Conservation (phyloP, 2,113 vertebrate species). For the Nycticorax nycticorax region DNA sequence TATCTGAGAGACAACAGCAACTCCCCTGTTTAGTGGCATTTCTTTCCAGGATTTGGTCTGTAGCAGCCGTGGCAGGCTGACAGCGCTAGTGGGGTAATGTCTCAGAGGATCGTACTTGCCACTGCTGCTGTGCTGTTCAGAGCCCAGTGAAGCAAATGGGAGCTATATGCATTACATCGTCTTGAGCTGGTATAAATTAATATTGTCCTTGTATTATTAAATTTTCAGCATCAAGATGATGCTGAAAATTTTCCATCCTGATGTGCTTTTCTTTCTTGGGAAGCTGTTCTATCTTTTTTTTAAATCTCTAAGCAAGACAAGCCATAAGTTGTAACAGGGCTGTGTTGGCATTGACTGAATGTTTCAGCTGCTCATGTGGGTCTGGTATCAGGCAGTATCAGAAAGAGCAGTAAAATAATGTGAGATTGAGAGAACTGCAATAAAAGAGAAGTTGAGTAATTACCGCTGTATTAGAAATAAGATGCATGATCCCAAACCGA, state of each 20-base stretch:
- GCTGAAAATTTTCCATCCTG: background rate
- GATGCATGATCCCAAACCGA: background rate
- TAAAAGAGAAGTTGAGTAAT: background rate
- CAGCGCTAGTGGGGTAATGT: background rate
- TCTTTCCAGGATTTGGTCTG: background rate
- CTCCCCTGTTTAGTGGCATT: background rate
- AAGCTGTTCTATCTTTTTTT: background rate
- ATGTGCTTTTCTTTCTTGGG: background rate
- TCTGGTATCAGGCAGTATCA: background rate
- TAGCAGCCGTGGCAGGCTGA: background rate
- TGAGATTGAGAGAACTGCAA: background rate
- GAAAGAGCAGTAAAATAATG: background rate
- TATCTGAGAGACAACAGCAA: background rate
- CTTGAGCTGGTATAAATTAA: background rate
- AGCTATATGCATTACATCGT: background rate
- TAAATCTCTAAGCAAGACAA: background rate
- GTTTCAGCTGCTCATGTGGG: background rate
- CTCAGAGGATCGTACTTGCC: background rate
- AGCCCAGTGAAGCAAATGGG: background rate
- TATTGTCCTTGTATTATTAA: background rate
- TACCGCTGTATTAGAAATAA: background rate
- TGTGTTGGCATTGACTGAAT: background rate
- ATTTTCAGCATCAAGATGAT: background rate
- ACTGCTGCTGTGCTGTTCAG: background rate
- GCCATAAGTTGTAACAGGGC: background rate